Base-by-base conservation (phyloP, 1,140 invertebrate genomes). In the Pogonus chalceus region DNA sequence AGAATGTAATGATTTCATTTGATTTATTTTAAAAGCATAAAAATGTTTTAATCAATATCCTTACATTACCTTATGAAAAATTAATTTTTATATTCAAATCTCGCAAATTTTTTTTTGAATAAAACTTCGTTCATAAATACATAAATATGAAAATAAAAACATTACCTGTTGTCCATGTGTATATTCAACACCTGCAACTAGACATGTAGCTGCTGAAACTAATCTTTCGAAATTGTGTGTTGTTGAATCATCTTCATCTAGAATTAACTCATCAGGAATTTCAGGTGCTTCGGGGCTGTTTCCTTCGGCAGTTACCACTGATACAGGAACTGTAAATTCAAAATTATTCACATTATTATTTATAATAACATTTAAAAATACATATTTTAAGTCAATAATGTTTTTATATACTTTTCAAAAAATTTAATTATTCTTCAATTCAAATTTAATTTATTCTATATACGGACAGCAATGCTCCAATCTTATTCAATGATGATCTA, bases 81-180 rank as follows among this genome's bases (percentile, higher is more conserved):
- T 31, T 31, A 14, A 31, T 31, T 7, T 31, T 7, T 7, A 31
- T 31, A 31, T 31, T 31, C 14, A 7, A 31, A 7, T 31, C 26
- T 31, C 14, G 14, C 26, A 31, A 31, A 31, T 31, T 31, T 7
- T 31, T 31, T 31, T 7, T 31, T 31, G 14, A 4, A 14, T 31
- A 14, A 7, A 31, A 7, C 14, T 31, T 31, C 4, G 14, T 31
- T 7, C 4, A 31, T 4, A 7, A 7, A 31, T 31, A 31, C 4
- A 7, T 4, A 31, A 31, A 31, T 31, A 31, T 31, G 14, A 31
- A 31, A 7, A 14, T 31, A 31, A 31, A 31, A 31, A 31, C 26
- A 31, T 56, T 59, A 70, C 68, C 65, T 70, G 68, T 58, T 70
- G 68, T 49, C 68, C 68, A 52, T 70, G 68, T 1, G 68, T 70